Evolutionary conservation across 2,113 vertebrate species (phyloP), one percentile per base, ranked within the genome.

Genomic region (Hyperopisus bebe): DNA sequence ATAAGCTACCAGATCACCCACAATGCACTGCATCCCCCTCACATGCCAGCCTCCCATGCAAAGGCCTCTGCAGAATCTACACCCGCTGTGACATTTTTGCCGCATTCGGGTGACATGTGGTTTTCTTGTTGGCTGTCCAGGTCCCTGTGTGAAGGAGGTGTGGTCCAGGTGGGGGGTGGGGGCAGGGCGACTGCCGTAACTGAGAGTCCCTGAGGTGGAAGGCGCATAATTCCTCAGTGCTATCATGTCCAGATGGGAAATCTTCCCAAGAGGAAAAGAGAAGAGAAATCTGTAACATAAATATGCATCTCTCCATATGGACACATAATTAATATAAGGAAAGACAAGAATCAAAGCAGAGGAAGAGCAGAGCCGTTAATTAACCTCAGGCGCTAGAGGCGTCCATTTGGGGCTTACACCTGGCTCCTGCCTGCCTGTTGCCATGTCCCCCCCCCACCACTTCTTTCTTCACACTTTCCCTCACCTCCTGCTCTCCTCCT

Each of bases 271-370:
- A 9, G 27, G 90, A 86, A 90, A 90, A 90, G 77, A 86, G 44
- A 86, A 86, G 35, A 39, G 88, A 93, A 92, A 89, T 89, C 86
- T 80, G 90, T 88, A 89, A 91, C 92, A 91, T 91, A 93, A 92
- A 92, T 91, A 91, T 74, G 74, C 70, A 90, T 88, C 89, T 90
- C 84, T 87, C 89, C 92, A 92, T 91, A 93, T 93, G 92, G 90
- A 91, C 89, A 86, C 80, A 89, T 92, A 92, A 91, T 91, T 90
- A 74, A 89, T 90, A 92, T 90, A 91, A 90, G 91, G 46, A 88
- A 48, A 48, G 21, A n/a, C 42, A 42, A 48, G 17, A 48, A 48
- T 48, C 82, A 85, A 85, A 44, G 83, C 24, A 5, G 83, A 27
- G n/a, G 83, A 47, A 50, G 24, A 86, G 83, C 83, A 50, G 19